Percentiles rank a stretch among this genome's conserved stretches.
Evolutionary conservation across 2,888 invertebrate genomes (phyloP).

Genomic region (Drosophila histrio): DNA sequence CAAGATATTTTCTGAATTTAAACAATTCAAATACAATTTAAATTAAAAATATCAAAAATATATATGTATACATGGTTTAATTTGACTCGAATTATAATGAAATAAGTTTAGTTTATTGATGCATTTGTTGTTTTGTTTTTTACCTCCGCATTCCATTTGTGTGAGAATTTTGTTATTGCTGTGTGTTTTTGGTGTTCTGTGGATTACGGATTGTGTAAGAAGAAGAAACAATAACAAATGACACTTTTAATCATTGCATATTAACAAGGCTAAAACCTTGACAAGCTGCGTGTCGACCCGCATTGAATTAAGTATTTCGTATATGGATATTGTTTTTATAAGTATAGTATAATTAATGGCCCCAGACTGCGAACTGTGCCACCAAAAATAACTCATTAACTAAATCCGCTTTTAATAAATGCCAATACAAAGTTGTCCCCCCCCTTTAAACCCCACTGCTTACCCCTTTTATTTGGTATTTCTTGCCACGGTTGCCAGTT

Average conservation of each 20-base stretch:
- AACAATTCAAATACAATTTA: too few relatives aligned
- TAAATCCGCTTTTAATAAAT: conserved; percentile 81
- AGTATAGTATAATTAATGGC: conserved; percentile 61
- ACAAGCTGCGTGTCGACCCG: conserved; percentile 49
- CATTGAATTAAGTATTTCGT: conserved; percentile 32
- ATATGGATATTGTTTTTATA: conserved; percentile 1
- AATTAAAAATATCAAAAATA: too few relatives aligned
- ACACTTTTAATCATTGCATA: conserved; percentile 79
- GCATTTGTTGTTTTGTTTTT: not conserved
- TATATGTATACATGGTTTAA: too few relatives aligned
- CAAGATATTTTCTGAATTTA: too few relatives aligned
- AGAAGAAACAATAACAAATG: conserved; percentile 69
- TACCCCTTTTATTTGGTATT: conserved; percentile 9
- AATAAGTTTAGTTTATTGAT: not conserved
- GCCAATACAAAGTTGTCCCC: conserved; percentile 44
- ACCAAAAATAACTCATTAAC: conserved; percentile 79
- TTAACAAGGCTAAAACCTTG: conserved; percentile 66
- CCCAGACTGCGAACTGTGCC: conserved; percentile 68
- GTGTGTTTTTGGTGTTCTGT: too few relatives aligned
- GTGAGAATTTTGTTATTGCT: conserved; percentile 1
- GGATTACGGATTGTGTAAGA: not conserved
- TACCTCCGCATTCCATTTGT: conserved; percentile 4
- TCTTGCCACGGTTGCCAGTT: conserved; percentile 30
- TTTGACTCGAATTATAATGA: too few relatives aligned
- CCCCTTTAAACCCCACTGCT: not conserved